Percentiles rank a stretch among this genome's conserved stretches.
Evolutionary conservation across 2,113 vertebrate genomes (phyloP).

Genomic region (Oncorhynchus gorbuscha): DNA sequence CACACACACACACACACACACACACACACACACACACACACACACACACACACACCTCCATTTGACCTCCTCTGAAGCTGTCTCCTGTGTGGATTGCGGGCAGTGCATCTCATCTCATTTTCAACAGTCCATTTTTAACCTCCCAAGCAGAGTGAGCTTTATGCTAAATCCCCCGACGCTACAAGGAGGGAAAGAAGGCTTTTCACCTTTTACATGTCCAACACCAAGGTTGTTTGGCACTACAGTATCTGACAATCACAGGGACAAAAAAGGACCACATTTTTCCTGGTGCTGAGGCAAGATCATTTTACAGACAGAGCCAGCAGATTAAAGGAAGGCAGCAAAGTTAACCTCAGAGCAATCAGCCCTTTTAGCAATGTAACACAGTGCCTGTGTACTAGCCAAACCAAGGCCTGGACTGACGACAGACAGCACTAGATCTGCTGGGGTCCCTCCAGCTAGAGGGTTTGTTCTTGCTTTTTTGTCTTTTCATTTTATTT

Average conservation of each 20-base stretch:
- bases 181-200: slow-evolving; percentile 38
- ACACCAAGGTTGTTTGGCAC: slow-evolving; percentile 52
- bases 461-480: neutral
- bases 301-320: slow-evolving; percentile 52
- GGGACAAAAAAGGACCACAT: neutral
- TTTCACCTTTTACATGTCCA: slow-evolving; percentile 53
- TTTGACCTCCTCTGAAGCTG: slow-evolving; percentile 37
- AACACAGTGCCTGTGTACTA: neutral
- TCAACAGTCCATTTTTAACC: slow-evolving; percentile 60
- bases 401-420: neutral
- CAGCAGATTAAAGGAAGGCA: slow-evolving; percentile 43
- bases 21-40: slow-evolving; percentile 9
- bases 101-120: slow-evolving; percentile 43
- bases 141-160: slow-evolving; percentile 37
- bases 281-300: neutral
- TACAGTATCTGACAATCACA: slow-evolving; percentile 25
- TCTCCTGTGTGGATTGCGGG: slow-evolving; percentile 47
- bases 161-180: slow-evolving; percentile 51
- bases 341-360: slow-evolving; percentile 19
- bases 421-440: neutral
- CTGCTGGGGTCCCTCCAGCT: neutral
- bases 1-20: neutral
- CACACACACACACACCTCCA: slow-evolving; percentile 12
- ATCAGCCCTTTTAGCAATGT: neutral
- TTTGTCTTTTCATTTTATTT: neutral